These are phyloP conservation scores for Bungarus multicinctus DNA, from an alignment of 2,113 vertebrate genomes.

Conservation along the genomic window DNA sequence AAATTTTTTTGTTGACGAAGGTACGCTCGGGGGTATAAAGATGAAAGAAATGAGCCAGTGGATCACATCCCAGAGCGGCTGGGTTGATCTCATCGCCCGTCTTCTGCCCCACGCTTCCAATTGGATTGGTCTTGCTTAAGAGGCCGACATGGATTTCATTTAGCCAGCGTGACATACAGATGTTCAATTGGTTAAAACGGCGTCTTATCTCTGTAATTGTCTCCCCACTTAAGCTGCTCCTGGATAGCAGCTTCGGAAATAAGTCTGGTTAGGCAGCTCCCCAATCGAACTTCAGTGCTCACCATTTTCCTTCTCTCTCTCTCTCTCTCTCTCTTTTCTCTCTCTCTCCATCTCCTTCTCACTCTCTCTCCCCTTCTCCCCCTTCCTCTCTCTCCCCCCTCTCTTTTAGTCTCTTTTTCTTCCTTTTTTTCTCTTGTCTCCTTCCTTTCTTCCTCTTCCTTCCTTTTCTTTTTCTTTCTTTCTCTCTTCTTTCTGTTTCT, in stretches of 20 bases:
- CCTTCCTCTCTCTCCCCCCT: no score
- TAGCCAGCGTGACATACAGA: background rate
- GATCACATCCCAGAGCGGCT: background rate
- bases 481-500: no score
- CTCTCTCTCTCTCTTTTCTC: background rate
- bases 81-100: background rate
- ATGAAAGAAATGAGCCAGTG: background rate
- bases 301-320: background rate
- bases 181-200: background rate
- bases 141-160: background rate
- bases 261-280: background rate
- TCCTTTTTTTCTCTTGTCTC: background rate
- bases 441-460: background rate
- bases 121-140: background rate
- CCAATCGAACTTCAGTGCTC: background rate
- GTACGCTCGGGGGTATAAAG: background rate
- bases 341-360: no score
- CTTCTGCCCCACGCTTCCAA: background rate
- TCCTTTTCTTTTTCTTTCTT: background rate
- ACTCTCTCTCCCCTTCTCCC: no score
- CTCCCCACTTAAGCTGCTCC: background rate
- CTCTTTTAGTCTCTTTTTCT: background rate
- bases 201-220: background rate
- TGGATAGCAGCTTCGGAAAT: background rate
- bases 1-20: no score